phyloP scores from a whole-genome alignment of 2,797 vertebrate species.

The Tenualosa ilisha region DNA sequence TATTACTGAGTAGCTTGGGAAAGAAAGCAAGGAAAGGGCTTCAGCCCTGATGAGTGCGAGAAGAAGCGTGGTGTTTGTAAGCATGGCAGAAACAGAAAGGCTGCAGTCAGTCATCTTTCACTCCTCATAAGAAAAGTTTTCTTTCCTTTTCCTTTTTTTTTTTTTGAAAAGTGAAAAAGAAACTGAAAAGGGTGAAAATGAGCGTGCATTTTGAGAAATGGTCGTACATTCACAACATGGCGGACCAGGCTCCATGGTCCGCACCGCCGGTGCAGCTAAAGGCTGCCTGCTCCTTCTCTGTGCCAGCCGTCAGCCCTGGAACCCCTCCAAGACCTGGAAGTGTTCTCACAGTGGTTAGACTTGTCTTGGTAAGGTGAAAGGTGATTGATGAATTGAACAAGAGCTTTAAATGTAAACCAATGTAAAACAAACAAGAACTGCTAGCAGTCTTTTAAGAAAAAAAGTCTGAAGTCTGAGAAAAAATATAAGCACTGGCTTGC shows the following conservation, averaged over 20 bases:
- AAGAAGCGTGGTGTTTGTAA: slow-evolving; percentile 57
- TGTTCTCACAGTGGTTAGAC: slow-evolving; percentile 49
- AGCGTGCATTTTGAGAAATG: slow-evolving; percentile 62
- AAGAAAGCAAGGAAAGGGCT: not conserved
- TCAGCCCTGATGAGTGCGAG: slow-evolving; percentile 52
- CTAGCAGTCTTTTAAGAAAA: not conserved
- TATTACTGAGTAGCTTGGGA: not conserved
- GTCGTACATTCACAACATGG: slow-evolving; percentile 75
- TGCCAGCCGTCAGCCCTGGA: slow-evolving; percentile 8
- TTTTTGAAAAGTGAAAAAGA: not conserved
- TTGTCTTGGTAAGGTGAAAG: slow-evolving; percentile 50
- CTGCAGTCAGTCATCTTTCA: slow-evolving; percentile 38
- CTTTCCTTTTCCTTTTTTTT: not conserved
- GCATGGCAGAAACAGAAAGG: slow-evolving; percentile 38
- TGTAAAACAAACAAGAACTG: not conserved
- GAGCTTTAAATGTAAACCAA: slow-evolving; percentile 11
- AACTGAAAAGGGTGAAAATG: slow-evolving; percentile 34
- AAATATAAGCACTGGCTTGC: not conserved
- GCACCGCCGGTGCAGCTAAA: not conserved
- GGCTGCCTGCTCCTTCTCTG: not conserved
- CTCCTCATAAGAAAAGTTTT: slow-evolving; percentile 38
- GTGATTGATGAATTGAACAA: slow-evolving; percentile 31
- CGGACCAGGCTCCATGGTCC: slow-evolving; percentile 46
- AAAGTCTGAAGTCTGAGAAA: not conserved
- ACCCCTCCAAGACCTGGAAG: slow-evolving; percentile 31